These are phyloP conservation scores for Athripsodes cinereus DNA, from an alignment of 2,888 invertebrate species.

Conservation along the genomic window DNA sequence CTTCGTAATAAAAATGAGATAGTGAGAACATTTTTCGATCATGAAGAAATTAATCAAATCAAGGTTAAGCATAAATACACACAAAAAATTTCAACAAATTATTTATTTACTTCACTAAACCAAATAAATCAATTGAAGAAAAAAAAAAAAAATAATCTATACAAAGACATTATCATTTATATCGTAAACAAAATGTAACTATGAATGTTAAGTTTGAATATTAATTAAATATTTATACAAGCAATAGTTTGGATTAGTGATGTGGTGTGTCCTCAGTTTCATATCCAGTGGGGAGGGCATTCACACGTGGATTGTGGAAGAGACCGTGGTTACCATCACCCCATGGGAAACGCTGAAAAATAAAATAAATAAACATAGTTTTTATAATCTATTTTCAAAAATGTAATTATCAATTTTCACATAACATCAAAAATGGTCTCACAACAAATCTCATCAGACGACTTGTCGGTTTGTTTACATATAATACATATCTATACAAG, in stretches of 20 bases:
- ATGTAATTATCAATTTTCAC: too few species aligned
- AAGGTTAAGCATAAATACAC: too few species aligned
- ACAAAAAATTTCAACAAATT: background rate
- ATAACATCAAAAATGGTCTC: too few species aligned
- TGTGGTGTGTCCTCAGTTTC: slow-evolving; percentile 46
- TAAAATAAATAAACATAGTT: too few species aligned
- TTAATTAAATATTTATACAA: background rate
- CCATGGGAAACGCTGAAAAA: slow-evolving; percentile 80
- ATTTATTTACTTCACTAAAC: background rate
- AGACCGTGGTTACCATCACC: slow-evolving; percentile 83
- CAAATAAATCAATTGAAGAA: background rate
- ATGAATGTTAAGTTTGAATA: background rate
- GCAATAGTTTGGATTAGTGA: slow-evolving; percentile 6
- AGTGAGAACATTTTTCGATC: too few species aligned
- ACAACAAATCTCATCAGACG: too few species aligned
- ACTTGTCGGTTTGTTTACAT: too few species aligned
- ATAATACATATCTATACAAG: too few species aligned
- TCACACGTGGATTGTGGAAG: slow-evolving; percentile 80
- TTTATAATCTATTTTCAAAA: too few species aligned
- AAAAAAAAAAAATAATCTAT: background rate
- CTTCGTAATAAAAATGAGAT: too few species aligned
- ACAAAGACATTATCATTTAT: background rate
- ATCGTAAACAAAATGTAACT: background rate
- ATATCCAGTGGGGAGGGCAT: slow-evolving; percentile 77
- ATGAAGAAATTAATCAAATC: too few species aligned